Evolutionary conservation across 2,888 invertebrate genomes (phyloP).

Genomic region (Crocallis elinguaria): DNA sequence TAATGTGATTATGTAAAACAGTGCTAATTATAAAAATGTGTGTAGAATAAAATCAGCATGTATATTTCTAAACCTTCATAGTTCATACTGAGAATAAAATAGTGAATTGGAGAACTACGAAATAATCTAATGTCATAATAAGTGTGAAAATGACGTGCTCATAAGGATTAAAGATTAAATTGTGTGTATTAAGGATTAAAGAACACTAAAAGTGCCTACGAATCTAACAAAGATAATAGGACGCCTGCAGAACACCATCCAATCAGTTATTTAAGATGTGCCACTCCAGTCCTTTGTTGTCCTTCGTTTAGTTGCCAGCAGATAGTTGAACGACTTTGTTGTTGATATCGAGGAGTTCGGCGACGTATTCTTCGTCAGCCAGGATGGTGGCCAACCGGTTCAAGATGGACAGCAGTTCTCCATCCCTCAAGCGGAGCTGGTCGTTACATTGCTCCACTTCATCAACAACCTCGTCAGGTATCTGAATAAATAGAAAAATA

Average conservation of each 20-base stretch:
- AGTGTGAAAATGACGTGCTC: not conserved
- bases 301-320: constrained; percentile 58
- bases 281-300: too few relatives aligned
- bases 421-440: constrained; percentile 88
- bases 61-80: too few relatives aligned
- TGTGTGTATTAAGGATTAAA: not conserved
- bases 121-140: not conserved
- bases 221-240: constrained; percentile 15
- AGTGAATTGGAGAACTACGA: not conserved
- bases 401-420: constrained; percentile 87
- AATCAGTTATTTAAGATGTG: constrained; percentile 2
- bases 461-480: constrained; percentile 87
- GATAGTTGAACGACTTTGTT: constrained; percentile 85
- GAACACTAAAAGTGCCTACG: constrained; percentile 9
- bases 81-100: too few relatives aligned
- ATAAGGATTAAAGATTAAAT: not conserved
- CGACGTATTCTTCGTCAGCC: constrained; percentile 89
- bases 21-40: not conserved
- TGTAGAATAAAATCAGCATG: not conserved
- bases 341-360: constrained; percentile 90
- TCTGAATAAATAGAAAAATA: constrained; percentile 67
- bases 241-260: constrained; percentile 16
- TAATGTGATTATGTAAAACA: not conserved
- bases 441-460: constrained; percentile 89
- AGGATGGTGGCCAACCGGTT: constrained; percentile 88